phyloP scores from a whole-genome alignment of 2,888 invertebrate species.

The Agapostemon virescens region DNA sequence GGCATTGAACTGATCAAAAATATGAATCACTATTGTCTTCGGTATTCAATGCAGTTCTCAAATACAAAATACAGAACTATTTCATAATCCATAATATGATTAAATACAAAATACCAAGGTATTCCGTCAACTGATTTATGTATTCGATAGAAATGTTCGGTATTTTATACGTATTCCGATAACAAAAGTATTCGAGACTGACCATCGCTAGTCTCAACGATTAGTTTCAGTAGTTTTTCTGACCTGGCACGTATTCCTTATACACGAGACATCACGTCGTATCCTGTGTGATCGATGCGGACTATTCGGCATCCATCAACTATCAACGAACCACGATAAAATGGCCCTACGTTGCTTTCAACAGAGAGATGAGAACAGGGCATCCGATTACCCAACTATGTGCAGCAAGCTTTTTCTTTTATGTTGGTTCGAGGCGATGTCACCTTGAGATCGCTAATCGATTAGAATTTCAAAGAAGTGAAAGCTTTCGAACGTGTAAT shows the following conservation, averaged over 20 bases:
- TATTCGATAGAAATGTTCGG: neutral
- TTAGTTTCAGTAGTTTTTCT: constrained; percentile 16
- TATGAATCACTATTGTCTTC: no score
- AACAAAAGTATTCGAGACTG: neutral
- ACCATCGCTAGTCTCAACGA: neutral
- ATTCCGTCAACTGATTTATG: neutral
- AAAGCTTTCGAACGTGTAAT: neutral
- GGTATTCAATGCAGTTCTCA: no score
- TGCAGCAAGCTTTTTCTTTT: neutral
- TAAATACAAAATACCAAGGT: no score
- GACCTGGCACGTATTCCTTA: neutral
- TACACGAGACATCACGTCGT: constrained; percentile 6
- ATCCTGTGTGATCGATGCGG: neutral
- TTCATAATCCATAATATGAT: no score
- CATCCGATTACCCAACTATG: neutral
- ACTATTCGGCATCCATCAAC: neutral
- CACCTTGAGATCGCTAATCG: neutral
- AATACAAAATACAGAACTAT: no score
- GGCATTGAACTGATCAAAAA: no score
- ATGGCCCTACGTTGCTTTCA: no score
- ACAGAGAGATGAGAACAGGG: neutral
- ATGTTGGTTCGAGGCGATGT: neutral
- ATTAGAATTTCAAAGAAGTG: neutral
- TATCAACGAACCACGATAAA: neutral
- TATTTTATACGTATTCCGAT: neutral